These are phyloP conservation scores for Hydractinia echinata DNA, from an alignment of 30 jellyfish, hydroid and myxozoan species.

Conservation along the genomic window DNA sequence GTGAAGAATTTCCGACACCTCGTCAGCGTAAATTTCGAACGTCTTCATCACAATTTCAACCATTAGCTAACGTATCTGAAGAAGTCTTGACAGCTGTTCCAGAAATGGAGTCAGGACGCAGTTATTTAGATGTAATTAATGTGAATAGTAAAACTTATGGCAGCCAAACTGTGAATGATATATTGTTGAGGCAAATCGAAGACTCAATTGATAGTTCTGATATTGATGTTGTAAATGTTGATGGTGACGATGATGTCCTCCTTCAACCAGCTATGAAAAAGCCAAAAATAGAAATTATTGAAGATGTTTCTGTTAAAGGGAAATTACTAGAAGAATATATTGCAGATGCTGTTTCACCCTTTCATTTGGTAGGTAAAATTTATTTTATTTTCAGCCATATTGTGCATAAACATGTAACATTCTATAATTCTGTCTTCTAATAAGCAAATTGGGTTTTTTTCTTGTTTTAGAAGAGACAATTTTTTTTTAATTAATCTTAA, in stretches of 20 bases:
- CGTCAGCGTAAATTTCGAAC: not conserved
- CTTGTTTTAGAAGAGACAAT: too few relatives aligned
- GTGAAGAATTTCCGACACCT: constrained; percentile 13
- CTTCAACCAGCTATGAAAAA: constrained; percentile 6
- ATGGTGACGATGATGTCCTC: constrained; percentile 39
- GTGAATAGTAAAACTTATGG: constrained; percentile 13
- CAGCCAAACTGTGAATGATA: constrained; percentile 13
- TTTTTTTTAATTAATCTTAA: too few relatives aligned
- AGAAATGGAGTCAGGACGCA: constrained; percentile 8
- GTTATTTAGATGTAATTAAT: constrained; percentile 17
- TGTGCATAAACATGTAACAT: too few relatives aligned
- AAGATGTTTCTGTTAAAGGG: not conserved
- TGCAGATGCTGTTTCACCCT: constrained; percentile 33
- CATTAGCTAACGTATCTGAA: constrained; percentile 3
- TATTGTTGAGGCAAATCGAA: constrained; percentile 14
- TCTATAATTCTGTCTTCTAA: too few relatives aligned
- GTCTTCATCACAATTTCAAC: not conserved
- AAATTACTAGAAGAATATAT: constrained; percentile 61
- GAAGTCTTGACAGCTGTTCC: not conserved
- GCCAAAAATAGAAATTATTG: constrained; percentile 1
- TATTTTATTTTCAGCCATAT: not conserved
- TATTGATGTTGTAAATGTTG: constrained; percentile 75
- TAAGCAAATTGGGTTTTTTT: too few relatives aligned
- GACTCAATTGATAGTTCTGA: constrained; percentile 66
- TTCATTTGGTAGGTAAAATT: constrained; percentile 49